A percentile compares a stretch with the other conserved stretches of the same genome.
These are phyloP conservation scores for Rhyacophila brunnea DNA, from an alignment of 1,140 invertebrate species.

Conservation along the genomic window DNA sequence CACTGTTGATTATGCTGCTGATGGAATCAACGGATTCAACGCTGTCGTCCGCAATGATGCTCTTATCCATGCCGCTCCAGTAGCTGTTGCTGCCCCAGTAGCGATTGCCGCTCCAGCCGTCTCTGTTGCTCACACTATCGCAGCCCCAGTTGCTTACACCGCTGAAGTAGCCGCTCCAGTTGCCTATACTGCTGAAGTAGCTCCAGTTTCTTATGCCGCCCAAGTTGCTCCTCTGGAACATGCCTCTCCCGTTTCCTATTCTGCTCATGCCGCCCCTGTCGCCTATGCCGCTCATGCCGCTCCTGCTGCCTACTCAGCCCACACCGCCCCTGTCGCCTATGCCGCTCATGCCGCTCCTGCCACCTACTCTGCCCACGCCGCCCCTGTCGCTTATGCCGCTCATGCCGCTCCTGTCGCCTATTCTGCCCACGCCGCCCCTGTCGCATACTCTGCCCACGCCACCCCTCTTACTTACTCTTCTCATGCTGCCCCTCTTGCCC, in stretches of 20 bases:
- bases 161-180: not conserved
- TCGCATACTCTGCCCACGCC: constrained; percentile 5
- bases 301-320: constrained; percentile 30
- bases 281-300: constrained; percentile 25
- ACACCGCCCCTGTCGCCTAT: constrained; percentile 31
- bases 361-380: not conserved
- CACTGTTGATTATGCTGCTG: constrained; percentile 59
- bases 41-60: constrained; percentile 35
- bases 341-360: constrained; percentile 18
- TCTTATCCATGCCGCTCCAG: constrained; percentile 17
- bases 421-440: constrained; percentile 3
- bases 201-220: constrained; percentile 7
- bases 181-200: not conserved
- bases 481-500: constrained; percentile 21
- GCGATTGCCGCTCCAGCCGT: not conserved
- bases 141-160: constrained; percentile 51
- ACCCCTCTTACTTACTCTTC: constrained; percentile 12
- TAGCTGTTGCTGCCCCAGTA: too few relatives aligned
- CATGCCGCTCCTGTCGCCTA: constrained; percentile 31
- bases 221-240: constrained; percentile 25
- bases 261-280: constrained; percentile 27
- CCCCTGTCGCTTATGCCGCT: constrained; percentile 32
- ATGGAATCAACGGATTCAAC: constrained; percentile 56
- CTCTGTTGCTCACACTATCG: constrained; percentile 47
- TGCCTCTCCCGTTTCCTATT: constrained; percentile 2